A percentile compares a stretch with the other conserved stretches of the same genome.
Evolutionary conservation across 2,888 invertebrate genomes (phyloP).

Genomic region (Lampropteryx suffumata): DNA sequence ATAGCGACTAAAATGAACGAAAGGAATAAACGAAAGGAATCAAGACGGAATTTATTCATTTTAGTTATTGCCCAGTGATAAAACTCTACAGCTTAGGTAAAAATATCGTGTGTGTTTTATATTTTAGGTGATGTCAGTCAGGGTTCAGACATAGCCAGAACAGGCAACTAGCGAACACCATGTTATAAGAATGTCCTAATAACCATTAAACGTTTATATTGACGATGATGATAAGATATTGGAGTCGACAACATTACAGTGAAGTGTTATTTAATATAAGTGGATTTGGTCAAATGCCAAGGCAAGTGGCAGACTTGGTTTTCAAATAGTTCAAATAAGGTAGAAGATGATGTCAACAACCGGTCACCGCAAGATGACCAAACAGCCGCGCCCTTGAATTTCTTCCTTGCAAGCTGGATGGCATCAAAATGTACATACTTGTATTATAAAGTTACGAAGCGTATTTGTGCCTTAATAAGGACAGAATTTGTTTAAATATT

Average conservation of each 20-base stretch:
- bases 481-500: conserved; percentile 3
- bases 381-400: conserved; percentile 26
- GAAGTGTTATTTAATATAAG: not conserved
- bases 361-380: conserved; percentile 21
- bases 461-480: conserved; percentile 3
- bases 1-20: conserved; percentile 20
- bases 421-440: conserved; percentile 2
- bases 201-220: not conserved
- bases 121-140: too few species aligned
- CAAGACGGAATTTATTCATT: conserved; percentile 6
- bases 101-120: too few species aligned
- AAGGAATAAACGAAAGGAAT: conserved; percentile 7
- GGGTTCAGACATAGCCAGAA: too few species aligned
- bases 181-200: not conserved
- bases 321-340: conserved; percentile 10
- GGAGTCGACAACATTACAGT: too few species aligned
- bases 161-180: too few species aligned
- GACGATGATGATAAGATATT: not conserved
- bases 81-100: too few species aligned
- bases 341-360: conserved; percentile 29
- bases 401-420: conserved; percentile 13
- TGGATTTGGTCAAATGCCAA: conserved; percentile 26
- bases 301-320: conserved; percentile 16
- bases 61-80: too few species aligned
- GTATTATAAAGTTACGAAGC: conserved; percentile 4